Base-by-base conservation (phyloP, 2,888 invertebrate species). In the Coleophora deauratella region DNA sequence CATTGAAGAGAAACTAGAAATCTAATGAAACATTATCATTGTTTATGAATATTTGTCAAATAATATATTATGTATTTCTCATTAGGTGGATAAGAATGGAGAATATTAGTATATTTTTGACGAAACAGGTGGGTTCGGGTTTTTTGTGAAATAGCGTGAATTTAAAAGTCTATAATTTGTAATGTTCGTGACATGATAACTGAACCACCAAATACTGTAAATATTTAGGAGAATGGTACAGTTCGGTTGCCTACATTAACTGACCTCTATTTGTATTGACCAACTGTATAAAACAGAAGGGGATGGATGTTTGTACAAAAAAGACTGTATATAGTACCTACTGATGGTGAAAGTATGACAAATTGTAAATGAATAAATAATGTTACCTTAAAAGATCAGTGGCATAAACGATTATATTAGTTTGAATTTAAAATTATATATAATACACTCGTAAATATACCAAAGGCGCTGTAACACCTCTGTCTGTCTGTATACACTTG, bases 11-110 rank as follows among this genome's bases (percentile, higher is more conserved):
- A 21, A 70, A 63, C 66, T 67, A 68, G 72, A 79, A 67, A 59
- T 81, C 73, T 84, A 82, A 81, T 71, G 66, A 67, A 75, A 74
- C 79, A 81, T 81, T 84, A 79, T 78, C 72, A 79, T 79, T 81
- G 77, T 79, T 78, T 80, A 74, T 73, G 71, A 78, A 73, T 71
- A 73, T 71, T 79, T 76, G 79, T 82, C 82, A 72, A 72, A 75
- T 79, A 78, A 76, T 74, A 77, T 78, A 78, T 76, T 80, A 72
- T 72, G 74, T 73, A 70, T 73, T 78, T 78, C 76, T 77, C 72
- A 73, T 77, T 72, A 63, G 55, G 63, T 72, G 72, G 68, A 72
- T 78, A 72, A 62, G 62, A 70, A 66, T 62, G 67, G 62, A 66
- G 64, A 72, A 66, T 70, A 76, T 64, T 78, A 76, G 69, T 79